Conservation (phyloP, 2,113 vertebrate species). For the Electrona antarctica region DNA sequence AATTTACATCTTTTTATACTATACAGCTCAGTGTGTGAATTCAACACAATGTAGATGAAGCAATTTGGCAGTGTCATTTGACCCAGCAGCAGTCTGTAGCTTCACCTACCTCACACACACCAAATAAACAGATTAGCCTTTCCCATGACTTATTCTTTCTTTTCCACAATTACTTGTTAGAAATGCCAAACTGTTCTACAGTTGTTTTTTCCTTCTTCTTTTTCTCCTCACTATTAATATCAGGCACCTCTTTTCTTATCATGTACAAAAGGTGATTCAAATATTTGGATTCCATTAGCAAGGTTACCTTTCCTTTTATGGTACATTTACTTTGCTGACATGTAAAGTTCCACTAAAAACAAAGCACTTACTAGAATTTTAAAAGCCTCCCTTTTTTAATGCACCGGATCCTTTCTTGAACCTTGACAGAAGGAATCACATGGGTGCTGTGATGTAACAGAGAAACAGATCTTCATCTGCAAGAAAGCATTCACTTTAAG, state of each 20-base stretch:
- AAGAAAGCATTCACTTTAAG: conserved; percentile 43
- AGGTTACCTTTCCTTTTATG: conserved; percentile 23
- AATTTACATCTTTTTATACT: conserved; percentile 26
- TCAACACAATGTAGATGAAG: conserved; percentile 40
- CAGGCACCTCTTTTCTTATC: conserved; percentile 20
- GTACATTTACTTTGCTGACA: conserved; percentile 18
- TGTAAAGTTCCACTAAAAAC: conserved; percentile 39
- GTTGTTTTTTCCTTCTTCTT: background rate
- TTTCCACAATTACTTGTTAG: conserved; percentile 1
- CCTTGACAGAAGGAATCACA: background rate
- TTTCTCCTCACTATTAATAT: conserved; percentile 12
- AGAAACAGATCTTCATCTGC: conserved; percentile 23
- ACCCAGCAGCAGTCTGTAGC: conserved; percentile 40
- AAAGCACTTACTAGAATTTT: conserved; percentile 27
- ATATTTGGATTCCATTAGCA: conserved; percentile 37
- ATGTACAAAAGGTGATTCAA: conserved; percentile 25
- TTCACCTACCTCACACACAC: conserved; percentile 28
- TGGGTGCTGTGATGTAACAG: conserved; percentile 8
- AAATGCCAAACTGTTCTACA: conserved; percentile 20
- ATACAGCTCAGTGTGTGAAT: conserved; percentile 33
- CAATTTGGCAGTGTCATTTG: conserved; percentile 67
- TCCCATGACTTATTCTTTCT: conserved; percentile 18
- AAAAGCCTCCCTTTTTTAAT: conserved; percentile 39
- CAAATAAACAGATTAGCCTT: conserved; percentile 14
- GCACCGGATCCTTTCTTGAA: conserved; percentile 11